These are phyloP conservation scores for Neoniphon sammara DNA, from an alignment of 2,797 vertebrate species.

Conservation along the genomic window DNA sequence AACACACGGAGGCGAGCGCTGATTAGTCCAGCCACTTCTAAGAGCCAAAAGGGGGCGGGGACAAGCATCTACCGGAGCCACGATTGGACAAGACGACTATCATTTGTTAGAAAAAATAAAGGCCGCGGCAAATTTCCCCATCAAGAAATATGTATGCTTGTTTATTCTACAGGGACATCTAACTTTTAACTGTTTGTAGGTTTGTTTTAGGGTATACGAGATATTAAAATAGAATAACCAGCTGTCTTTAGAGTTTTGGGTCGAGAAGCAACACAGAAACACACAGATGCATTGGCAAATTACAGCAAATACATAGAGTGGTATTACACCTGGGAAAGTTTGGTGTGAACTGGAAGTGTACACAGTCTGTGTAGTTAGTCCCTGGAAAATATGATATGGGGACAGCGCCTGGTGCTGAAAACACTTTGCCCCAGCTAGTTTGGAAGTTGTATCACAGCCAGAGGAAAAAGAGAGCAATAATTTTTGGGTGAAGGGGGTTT, in stretches of 20 bases:
- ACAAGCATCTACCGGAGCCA: background rate
- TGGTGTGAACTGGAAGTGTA: background rate
- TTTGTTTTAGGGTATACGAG: background rate
- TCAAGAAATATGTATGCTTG: background rate
- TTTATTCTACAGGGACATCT: background rate
- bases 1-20: conserved; percentile 72
- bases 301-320: background rate
- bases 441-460: background rate
- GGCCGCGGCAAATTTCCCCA: conserved; percentile 78
- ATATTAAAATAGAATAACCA: background rate
- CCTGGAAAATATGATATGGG: conserved; percentile 9
- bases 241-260: background rate
- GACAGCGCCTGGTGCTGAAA: conserved; percentile 16
- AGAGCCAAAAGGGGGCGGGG: conserved; percentile 73
- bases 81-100: conserved; percentile 75
- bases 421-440: background rate
- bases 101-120: conserved; percentile 59
- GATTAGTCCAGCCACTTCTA: conserved; percentile 76
- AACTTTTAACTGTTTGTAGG: background rate
- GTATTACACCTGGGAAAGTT: background rate
- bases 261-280: background rate
- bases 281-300: background rate
- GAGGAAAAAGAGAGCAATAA: no score
- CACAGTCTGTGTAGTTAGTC: conserved; percentile 19
- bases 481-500: no score